Percentiles rank a stretch among this genome's conserved stretches.
Evolutionary conservation across 2,113 vertebrate genomes (phyloP).

Genomic region (Dipodomys stephensi): DNA sequence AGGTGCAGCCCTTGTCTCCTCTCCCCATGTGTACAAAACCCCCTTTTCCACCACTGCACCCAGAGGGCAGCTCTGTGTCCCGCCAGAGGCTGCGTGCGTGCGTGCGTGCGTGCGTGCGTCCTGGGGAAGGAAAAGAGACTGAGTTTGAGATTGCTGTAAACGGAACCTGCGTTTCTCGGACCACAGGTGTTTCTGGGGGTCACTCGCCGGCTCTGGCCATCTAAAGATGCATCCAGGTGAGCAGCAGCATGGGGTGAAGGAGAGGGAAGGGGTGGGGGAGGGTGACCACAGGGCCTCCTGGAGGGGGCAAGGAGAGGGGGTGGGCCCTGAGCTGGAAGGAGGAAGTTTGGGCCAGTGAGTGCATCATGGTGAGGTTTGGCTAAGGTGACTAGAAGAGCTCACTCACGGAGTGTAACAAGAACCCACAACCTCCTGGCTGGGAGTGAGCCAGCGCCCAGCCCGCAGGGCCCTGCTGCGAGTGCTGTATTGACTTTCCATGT

Average conservation of each 20-base stretch:
- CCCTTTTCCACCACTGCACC: no score
- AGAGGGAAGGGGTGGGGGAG: not conserved
- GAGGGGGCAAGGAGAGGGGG: no score
- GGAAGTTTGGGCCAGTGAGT: not conserved
- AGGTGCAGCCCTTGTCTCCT: not conserved
- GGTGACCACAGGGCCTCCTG: not conserved
- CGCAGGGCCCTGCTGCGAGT: not conserved
- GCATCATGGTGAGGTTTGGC: not conserved
- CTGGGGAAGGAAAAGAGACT: not conserved
- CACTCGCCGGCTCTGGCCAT: not conserved
- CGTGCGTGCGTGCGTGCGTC: not conserved
- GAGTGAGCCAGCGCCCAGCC: not conserved
- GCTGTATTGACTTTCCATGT: not conserved
- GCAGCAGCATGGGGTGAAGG: not conserved
- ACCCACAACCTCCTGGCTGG: not conserved
- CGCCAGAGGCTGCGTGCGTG: no score
- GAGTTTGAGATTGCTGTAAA: not conserved
- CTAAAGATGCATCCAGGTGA: constrained; percentile 53
- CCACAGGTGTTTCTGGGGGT: not conserved
- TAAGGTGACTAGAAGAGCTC: not conserved
- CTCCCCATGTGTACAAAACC: not conserved
- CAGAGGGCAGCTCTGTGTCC: no score
- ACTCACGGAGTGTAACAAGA: not conserved
- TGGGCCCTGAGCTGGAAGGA: not conserved
- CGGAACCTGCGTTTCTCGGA: not conserved